Conservation (phyloP, 2,113 vertebrate genomes). For the Tichodroma muraria region DNA sequence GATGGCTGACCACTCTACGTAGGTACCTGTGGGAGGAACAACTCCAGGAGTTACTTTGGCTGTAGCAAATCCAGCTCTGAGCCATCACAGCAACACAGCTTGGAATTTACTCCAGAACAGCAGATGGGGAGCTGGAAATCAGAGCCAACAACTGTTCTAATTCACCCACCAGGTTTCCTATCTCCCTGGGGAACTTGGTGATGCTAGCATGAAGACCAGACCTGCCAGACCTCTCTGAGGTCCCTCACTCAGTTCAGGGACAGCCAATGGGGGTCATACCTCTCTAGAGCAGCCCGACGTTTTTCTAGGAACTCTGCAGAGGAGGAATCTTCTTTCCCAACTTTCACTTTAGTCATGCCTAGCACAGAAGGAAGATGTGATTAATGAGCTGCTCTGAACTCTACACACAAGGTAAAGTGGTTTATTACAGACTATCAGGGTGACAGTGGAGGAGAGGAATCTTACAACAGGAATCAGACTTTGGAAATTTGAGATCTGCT, state of each 20-base stretch:
- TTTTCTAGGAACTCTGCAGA: conserved; percentile 94
- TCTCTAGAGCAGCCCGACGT: conserved; percentile 91
- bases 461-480: background rate
- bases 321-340: conserved; percentile 96
- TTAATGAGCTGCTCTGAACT: background rate
- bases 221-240: background rate
- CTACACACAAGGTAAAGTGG: background rate
- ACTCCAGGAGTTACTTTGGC: background rate
- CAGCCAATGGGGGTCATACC: conserved; percentile 66
- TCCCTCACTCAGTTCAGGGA: background rate
- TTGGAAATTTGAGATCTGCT: background rate
- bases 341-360: conserved; percentile 99
- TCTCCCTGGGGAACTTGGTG: background rate
- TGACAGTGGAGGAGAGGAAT: background rate
- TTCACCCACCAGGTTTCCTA: background rate
- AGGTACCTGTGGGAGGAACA: conserved; percentile 78
- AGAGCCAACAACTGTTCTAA: background rate
- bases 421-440: background rate
- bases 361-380: background rate
- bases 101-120: background rate
- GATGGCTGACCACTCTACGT: conserved; percentile 88
- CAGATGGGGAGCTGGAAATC: background rate
- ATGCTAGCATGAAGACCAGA: background rate
- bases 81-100: accelerated
- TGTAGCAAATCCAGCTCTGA: background rate